phyloP scores from a whole-genome alignment of 2,113 vertebrate genomes.

The Xyliphius kryptos region DNA sequence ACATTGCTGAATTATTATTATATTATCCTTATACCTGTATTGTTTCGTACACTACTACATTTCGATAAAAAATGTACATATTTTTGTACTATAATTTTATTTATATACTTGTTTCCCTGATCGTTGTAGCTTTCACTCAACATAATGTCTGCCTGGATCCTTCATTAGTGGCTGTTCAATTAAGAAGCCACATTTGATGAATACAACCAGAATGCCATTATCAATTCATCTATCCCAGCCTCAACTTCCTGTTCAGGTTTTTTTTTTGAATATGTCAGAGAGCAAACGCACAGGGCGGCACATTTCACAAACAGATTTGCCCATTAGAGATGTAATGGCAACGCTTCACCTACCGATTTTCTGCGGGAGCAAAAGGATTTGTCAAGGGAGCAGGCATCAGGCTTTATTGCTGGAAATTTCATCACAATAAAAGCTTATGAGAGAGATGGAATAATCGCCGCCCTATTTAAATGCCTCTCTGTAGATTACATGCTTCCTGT shows the following conservation, averaged over 20 bases:
- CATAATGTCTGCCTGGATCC: no score
- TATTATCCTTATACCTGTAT: no score
- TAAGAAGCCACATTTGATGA: neutral
- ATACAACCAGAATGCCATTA: neutral
- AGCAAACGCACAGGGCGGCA: conserved; percentile 41
- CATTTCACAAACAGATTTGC: conserved; percentile 60
- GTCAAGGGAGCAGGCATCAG: conserved; percentile 57
- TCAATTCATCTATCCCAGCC: neutral
- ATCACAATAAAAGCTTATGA: conserved; percentile 71
- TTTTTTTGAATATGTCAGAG: conserved; percentile 1
- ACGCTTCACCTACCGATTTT: conserved; percentile 69
- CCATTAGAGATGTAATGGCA: conserved; percentile 59
- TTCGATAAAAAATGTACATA: no score
- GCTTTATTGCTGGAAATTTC: conserved; percentile 69
- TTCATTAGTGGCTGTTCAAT: no score
- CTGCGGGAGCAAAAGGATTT: conserved; percentile 63
- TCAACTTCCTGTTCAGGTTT: conserved; percentile 6
- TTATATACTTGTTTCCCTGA: no score
- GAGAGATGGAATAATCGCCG: conserved; percentile 62
- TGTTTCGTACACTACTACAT: no score
- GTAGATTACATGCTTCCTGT: conserved; percentile 68
- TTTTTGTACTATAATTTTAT: no score
- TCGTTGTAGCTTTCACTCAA: no score
- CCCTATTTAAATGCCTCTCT: conserved; percentile 65
- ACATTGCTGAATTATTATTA: no score